Evolutionary conservation across 1,140 invertebrate species (phyloP), one percentile per base, ranked within the genome.

Genomic region (Zaprionus kolodkinae): DNA sequence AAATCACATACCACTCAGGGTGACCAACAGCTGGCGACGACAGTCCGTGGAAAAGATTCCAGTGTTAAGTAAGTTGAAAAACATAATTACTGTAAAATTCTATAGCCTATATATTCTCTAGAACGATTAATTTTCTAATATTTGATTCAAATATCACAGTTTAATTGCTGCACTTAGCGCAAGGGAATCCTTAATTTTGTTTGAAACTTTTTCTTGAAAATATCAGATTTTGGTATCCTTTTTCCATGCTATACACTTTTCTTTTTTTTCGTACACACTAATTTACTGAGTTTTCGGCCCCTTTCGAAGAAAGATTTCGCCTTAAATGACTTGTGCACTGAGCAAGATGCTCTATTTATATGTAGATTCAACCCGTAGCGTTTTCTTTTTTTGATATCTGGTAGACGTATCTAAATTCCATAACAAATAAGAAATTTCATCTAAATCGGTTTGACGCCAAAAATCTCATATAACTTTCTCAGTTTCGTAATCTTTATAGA

Each of bases 1-100:
- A 6, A 13, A 6, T 21, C 9, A 65, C 80, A 52, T 87, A 92
- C 91, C 91, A 72, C 91, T 91, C 21, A 91, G 56, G 15, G 91
- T 78, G 4, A 85, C 84, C 33, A 80, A 45, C 60, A 92, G 63
- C 50, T 92, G 91, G 5, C 79, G 77, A 10, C 87, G 86, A 60
- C 61, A 92, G 59, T 91, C 69, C 43, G 59, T 54, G 45, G 64
- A 45, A 45, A 88, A 81, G 21, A 88, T 89, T 48, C 84, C 84
- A 50, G 76, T 57, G n/a, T 81, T 64, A 13, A 91, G 83, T 67
- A 81, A 25, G 45, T 79, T 84, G 10, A 81, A 60, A 9, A 91
- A 55, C 84, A 82, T 50, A 17, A 0, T 50, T 1, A 25, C 9
- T 30, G 2, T 7, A 25, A 11, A 3, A 54, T 9, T 54, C 2